A percentile compares a stretch with the other conserved stretches of the same genome.
phyloP scores from a whole-genome alignment of 2,888 invertebrate species.

The Macrosoma leucophasiata region DNA sequence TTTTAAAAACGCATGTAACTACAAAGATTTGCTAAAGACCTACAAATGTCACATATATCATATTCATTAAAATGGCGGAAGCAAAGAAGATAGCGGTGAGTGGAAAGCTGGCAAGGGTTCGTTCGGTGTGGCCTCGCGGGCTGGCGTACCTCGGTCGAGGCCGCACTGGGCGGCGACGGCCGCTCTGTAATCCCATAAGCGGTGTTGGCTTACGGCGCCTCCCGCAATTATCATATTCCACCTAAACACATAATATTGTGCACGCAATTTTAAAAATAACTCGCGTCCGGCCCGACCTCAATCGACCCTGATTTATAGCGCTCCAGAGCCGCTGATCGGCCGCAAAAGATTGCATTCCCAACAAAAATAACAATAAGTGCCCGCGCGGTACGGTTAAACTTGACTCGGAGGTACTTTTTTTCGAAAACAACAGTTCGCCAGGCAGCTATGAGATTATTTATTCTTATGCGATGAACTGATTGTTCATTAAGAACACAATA shows the following conservation, averaged over 20 bases:
- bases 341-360: constrained; percentile 43
- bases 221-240: constrained; percentile 74
- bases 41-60: no score
- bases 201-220: constrained; percentile 73
- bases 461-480: no score
- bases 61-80: no score
- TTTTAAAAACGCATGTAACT: no score
- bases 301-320: constrained; percentile 66
- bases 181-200: constrained; percentile 67
- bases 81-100: background rate
- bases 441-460: no score
- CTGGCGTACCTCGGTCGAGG: constrained; percentile 17
- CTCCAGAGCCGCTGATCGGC: constrained; percentile 38
- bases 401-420: constrained; percentile 24
- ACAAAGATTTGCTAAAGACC: no score
- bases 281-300: constrained; percentile 64
- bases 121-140: constrained; percentile 8
- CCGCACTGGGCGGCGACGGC: constrained; percentile 40
- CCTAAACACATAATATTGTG: constrained; percentile 75
- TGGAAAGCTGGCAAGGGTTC: no score
- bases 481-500: constrained; percentile 8
- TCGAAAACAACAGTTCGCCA: constrained; percentile 24
- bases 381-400: constrained; percentile 26
- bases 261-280: constrained; percentile 75
- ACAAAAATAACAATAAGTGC: constrained; percentile 42